Evolutionary conservation across 2,888 invertebrate species (phyloP).

Genomic region (Apamea sordens): DNA sequence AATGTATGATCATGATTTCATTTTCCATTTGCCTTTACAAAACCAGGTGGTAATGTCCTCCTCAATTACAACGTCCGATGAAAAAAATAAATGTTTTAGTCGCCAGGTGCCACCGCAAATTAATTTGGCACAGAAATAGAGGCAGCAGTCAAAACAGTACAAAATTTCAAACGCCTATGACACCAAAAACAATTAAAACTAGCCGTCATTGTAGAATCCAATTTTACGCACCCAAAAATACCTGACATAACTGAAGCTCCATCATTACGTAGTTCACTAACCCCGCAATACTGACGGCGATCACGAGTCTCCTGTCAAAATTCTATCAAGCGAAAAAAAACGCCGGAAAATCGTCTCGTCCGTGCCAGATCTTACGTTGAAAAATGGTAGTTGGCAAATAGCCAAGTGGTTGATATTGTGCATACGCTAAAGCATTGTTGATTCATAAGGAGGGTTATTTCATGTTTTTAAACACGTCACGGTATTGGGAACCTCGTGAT

Average conservation of each 20-base stretch:
- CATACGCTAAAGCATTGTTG: conserved; percentile 66
- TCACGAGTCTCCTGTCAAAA: conserved; percentile 62
- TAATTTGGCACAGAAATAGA: conserved; percentile 32
- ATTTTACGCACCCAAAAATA: conserved; percentile 52
- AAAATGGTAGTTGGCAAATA: conserved; percentile 64
- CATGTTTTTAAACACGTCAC: conserved; percentile 64
- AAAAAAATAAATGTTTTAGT: background rate
- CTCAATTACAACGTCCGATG: background rate
- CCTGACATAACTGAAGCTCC: conserved; percentile 38
- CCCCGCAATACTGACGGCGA: conserved; percentile 55
- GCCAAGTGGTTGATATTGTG: conserved; percentile 69
- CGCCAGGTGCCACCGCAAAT: conserved; percentile 10
- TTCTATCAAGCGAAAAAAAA: conserved; percentile 58
- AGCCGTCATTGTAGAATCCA: conserved; percentile 27
- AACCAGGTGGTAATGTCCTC: background rate
- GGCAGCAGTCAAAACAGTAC: conserved; percentile 20
- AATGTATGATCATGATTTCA: background rate
- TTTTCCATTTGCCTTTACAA: background rate
- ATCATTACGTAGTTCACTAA: conserved; percentile 61
- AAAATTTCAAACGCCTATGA: conserved; percentile 19
- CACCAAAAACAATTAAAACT: conserved; percentile 44
- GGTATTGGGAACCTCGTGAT: conserved; percentile 47
- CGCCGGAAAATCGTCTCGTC: conserved; percentile 54
- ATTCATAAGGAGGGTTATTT: conserved; percentile 65
- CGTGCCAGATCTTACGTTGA: conserved; percentile 63